Evolutionary conservation across 2,888 invertebrate genomes (phyloP), one percentile per base, ranked within the genome.

Genomic region (Caenorhabditis sinica): DNA sequence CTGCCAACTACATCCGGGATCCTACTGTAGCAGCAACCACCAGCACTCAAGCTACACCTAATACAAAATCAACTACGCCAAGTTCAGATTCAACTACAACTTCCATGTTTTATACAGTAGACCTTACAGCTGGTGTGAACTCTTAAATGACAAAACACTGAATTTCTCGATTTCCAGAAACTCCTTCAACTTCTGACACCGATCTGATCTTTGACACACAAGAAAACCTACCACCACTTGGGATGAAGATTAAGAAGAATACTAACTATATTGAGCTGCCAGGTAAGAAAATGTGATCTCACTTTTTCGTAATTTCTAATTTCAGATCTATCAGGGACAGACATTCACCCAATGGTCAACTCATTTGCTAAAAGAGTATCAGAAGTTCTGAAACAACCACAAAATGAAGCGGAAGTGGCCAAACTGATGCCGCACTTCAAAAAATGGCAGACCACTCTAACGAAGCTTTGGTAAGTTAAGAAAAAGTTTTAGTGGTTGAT

Each of bases 141-240:
- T 45, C 1, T 20, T 25, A 23, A 69, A 1, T 9, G 20, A 1
- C 13, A 23, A 23, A 30, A 8, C 30, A n/a, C 4, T 25, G n/a
- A 0, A 6, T 25, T 56, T 28, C 11, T 17, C 17, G 4, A 17
- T 20, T 63, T 66, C 0, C 58, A 84, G 85, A 85, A 69, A 85
- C 85, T 20, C 85, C 85, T n/a, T 25, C 85, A 13, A 40, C 76
- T 8, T 23, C 49, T 1, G 69, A 58, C 28, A 8, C 53, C 0
- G 75, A 84, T 56, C 15, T 69, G 0, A 45, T 77, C 0, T 63
- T 72, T 23, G 74, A 83, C 28, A 36, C 77, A 15, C 85, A 85
- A 69, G 81, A 85, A 25, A 85, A 85, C 9, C 45, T 85, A 11
- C 85, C 85, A 43, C 85, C 85, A 9, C 73, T 85, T 15, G 76